These are phyloP conservation scores for Pristionchus maxplancki DNA, from an alignment of 2,888 invertebrate genomes.

Conservation along the genomic window DNA sequence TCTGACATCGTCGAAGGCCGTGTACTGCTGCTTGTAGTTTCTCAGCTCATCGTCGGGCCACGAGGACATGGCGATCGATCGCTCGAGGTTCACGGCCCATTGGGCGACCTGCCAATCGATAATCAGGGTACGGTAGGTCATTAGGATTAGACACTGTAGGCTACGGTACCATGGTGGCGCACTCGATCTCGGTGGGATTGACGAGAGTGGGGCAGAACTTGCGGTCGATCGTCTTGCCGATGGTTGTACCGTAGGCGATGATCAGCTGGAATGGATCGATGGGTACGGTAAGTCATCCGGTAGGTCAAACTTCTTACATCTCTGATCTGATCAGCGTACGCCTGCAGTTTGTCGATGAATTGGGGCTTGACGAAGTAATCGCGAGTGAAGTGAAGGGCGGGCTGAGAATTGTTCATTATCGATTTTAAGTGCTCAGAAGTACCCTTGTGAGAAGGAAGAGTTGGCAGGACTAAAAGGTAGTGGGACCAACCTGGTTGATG, in stretches of 20 bases:
- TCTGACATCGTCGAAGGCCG: conserved; percentile 54
- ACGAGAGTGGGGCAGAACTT: background rate
- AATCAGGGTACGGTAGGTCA: conserved; percentile 23
- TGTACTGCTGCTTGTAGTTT: conserved; percentile 60
- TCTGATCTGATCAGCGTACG: conserved; percentile 50
- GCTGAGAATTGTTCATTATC: no score
- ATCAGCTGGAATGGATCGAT: conserved; percentile 30
- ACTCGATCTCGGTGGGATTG: background rate
- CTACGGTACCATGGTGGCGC: background rate
- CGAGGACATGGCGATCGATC: conserved; percentile 58
- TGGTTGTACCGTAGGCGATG: conserved; percentile 48
- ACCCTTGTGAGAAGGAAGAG: background rate
- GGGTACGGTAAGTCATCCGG: background rate
- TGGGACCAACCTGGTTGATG: conserved; percentile 53
- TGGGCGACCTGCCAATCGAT: conserved; percentile 42
- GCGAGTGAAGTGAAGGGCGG: conserved; percentile 53
- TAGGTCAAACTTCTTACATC: conserved; percentile 47
- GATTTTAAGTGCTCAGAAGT: no score
- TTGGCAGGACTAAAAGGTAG: background rate
- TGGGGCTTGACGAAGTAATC: conserved; percentile 60
- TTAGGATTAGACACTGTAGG: background rate
- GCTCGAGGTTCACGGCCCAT: conserved; percentile 57
- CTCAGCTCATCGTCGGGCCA: conserved; percentile 59
- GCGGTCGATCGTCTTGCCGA: conserved; percentile 13
- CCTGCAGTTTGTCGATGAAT: conserved; percentile 55